Conservation (phyloP, 2,888 invertebrate species). For the Sepiola atlantica region DNA sequence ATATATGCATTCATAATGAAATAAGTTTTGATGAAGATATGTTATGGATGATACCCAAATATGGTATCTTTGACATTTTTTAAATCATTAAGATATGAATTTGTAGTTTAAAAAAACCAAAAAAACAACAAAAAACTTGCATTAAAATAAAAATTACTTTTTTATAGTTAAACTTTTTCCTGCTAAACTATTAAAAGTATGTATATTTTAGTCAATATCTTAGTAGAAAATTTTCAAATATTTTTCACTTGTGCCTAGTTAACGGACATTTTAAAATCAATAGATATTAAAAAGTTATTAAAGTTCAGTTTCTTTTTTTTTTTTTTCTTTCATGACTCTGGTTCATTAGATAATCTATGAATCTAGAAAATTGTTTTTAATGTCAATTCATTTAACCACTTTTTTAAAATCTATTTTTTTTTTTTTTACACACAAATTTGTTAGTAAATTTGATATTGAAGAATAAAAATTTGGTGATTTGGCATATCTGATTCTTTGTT, state of each 20-base stretch:
- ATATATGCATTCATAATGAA: background rate
- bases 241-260: background rate
- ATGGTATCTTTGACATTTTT: background rate
- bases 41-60: background rate
- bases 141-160: background rate
- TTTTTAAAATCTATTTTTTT: background rate
- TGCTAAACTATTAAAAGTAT: background rate
- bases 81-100: background rate
- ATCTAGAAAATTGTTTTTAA: background rate
- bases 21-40: background rate
- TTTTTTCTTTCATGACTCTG: background rate
- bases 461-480: slow-evolving; percentile 14
- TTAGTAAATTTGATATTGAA: slow-evolving; percentile 8
- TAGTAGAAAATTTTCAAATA: background rate
- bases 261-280: background rate
- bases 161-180: background rate
- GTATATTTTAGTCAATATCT: background rate
- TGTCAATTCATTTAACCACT: background rate
- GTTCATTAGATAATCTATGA: background rate
- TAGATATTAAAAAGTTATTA: background rate
- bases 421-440: background rate
- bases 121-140: background rate
- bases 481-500: background rate
- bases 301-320: background rate
- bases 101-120: background rate